A percentile compares a stretch with the other conserved stretches of the same genome.
Evolutionary conservation across 2,113 vertebrate species (phyloP).

Genomic region (Ochotona princeps): DNA sequence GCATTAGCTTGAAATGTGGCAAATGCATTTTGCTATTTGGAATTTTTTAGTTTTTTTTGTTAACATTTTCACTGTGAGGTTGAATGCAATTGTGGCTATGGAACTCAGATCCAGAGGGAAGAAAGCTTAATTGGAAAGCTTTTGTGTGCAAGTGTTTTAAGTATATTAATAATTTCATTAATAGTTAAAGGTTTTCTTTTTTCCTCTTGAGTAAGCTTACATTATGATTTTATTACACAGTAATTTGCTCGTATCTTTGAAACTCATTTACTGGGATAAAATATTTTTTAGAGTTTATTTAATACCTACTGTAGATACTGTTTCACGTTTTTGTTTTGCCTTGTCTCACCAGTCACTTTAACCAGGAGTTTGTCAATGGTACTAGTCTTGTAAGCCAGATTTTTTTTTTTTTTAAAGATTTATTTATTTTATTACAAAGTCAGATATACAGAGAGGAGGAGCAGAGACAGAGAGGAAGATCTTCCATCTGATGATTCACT

Average conservation of each 20-base stretch:
- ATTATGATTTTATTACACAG: constrained; percentile 1
- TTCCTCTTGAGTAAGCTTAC: background rate
- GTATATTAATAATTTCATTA: background rate
- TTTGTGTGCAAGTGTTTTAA: background rate
- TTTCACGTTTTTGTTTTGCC: background rate
- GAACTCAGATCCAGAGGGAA: background rate
- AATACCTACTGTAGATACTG: background rate
- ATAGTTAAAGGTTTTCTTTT: background rate
- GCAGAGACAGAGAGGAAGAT: too few species aligned
- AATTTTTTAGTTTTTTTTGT: too few species aligned
- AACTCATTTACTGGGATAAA: background rate
- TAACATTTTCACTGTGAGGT: background rate
- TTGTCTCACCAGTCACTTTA: background rate
- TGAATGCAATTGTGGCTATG: background rate
- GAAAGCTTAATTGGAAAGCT: background rate
- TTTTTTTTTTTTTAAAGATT: background rate
- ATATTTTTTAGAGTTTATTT: background rate
- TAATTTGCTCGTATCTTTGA: background rate
- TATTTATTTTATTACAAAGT: too few species aligned
- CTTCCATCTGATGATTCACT: too few species aligned
- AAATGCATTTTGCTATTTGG: background rate
- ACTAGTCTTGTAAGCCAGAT: background rate
- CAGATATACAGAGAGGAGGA: too few species aligned
- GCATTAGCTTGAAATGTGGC: background rate
- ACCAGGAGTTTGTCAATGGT: background rate